phyloP scores from a whole-genome alignment of 2,888 invertebrate species.

The Bursaphelenchus okinawaensis region DNA sequence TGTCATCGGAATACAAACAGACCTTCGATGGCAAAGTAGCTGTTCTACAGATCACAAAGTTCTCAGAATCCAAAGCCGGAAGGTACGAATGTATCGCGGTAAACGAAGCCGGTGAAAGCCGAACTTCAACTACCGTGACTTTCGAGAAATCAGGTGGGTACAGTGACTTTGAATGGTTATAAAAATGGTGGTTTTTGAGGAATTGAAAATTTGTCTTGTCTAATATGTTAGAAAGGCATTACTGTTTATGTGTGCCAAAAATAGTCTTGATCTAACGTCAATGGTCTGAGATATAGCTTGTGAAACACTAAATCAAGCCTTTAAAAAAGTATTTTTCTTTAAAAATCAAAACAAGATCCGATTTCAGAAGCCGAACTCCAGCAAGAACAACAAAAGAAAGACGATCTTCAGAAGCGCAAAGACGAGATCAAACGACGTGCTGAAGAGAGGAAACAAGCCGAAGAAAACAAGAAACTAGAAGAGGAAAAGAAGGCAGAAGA shows the following conservation, averaged over 20 bases:
- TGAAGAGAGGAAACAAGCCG: conserved; percentile 6
- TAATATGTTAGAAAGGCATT: no score
- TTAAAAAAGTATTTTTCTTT: no score
- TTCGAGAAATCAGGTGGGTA: conserved; percentile 32
- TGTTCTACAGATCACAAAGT: conserved; percentile 39
- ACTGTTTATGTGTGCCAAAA: no score
- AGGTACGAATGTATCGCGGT: conserved; percentile 52
- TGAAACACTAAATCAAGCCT: no score
- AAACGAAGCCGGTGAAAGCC: conserved; percentile 52
- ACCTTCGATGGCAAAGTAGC: conserved; percentile 52
- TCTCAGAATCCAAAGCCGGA: conserved; percentile 46
- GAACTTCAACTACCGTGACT: conserved; percentile 52
- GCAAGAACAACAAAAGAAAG: not conserved
- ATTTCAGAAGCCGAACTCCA: not conserved
- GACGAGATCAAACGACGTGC: conserved; percentile 9
- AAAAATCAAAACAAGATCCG: not conserved
- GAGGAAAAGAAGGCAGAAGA: conserved; percentile 4
- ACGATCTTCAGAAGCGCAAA: not conserved
- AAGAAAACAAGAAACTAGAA: conserved; percentile 8
- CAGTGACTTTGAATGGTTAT: not conserved
- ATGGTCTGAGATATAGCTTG: no score
- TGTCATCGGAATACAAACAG: conserved; percentile 35
- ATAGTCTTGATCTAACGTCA: no score
- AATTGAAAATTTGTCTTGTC: no score
- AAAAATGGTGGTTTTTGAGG: no score